These are phyloP conservation scores for Galagoides demidoff DNA, from an alignment of 2,797 vertebrate genomes.

Conservation along the genomic window DNA sequence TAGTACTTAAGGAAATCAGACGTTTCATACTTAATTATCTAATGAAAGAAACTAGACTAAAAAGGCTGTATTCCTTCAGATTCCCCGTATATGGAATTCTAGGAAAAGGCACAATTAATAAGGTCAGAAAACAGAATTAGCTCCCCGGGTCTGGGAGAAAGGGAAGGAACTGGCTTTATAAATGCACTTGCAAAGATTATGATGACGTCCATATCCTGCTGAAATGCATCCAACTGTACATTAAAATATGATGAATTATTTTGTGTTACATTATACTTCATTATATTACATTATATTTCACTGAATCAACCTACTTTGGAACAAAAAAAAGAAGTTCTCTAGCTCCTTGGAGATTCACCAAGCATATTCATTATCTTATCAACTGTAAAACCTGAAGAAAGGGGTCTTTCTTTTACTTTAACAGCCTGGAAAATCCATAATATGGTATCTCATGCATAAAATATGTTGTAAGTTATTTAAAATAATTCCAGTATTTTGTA, in stretches of 20 bases:
- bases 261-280: background rate
- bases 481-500: background rate
- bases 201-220: background rate
- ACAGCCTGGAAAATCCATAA: background rate
- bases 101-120: background rate
- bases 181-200: background rate
- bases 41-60: background rate
- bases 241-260: background rate
- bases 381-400: background rate
- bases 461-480: background rate
- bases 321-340: background rate
- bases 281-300: background rate
- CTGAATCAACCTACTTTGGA: background rate
- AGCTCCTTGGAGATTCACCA: background rate
- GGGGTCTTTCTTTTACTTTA: constrained; percentile 29
- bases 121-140: background rate
- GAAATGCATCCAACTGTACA: background rate
- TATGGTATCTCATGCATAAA: background rate
- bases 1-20: too few species aligned
- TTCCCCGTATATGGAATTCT: background rate
- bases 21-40: too few species aligned
- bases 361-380: background rate
- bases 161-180: background rate
- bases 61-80: background rate
- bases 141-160: background rate